Evolutionary conservation across 2,888 invertebrate species (phyloP).

Genomic region (Athrips mouffetella): DNA sequence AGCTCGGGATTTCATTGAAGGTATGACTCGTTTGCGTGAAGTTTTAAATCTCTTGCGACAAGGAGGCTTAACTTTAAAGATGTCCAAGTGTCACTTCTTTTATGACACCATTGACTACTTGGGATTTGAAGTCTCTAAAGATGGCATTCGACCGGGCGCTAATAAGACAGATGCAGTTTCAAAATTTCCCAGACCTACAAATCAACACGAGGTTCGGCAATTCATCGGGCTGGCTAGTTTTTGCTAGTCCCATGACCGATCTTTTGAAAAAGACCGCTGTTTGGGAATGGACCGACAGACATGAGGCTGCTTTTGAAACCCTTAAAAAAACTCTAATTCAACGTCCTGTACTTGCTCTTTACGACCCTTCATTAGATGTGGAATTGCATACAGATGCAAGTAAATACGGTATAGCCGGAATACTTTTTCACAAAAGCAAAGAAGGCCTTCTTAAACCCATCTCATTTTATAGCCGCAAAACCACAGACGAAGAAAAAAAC

Average conservation of each 20-base stretch:
- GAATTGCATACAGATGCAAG: slow-evolving; percentile 16
- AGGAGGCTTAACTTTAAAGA: slow-evolving; percentile 27
- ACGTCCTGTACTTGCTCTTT: slow-evolving; percentile 24
- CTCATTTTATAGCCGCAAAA: slow-evolving; percentile 9
- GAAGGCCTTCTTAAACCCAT: background rate
- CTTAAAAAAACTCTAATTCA: slow-evolving; percentile 26
- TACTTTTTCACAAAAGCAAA: slow-evolving; percentile 13
- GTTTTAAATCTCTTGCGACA: slow-evolving; percentile 21
- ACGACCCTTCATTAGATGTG: slow-evolving; percentile 9
- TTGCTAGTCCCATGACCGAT: slow-evolving; percentile 21
- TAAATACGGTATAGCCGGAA: slow-evolving; percentile 17
- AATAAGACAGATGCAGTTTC: slow-evolving; percentile 16
- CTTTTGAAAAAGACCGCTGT: slow-evolving; percentile 24
- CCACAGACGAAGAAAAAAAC: slow-evolving; percentile 21
- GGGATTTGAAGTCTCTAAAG: slow-evolving; percentile 25
- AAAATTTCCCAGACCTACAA: slow-evolving; percentile 12
- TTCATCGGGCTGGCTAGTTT: slow-evolving; percentile 20
- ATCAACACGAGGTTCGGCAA: slow-evolving; percentile 18
- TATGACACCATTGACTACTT: slow-evolving; percentile 24
- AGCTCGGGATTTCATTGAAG: slow-evolving; percentile 15
- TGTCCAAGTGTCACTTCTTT: slow-evolving; percentile 31
- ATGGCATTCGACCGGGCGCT: slow-evolving; percentile 26
- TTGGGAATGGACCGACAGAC: slow-evolving; percentile 23
- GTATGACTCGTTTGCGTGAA: slow-evolving; percentile 12
- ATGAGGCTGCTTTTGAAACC: slow-evolving; percentile 23